These are phyloP conservation scores for Actenoides hombroni DNA, from an alignment of 2,113 vertebrate species.

Conservation along the genomic window DNA sequence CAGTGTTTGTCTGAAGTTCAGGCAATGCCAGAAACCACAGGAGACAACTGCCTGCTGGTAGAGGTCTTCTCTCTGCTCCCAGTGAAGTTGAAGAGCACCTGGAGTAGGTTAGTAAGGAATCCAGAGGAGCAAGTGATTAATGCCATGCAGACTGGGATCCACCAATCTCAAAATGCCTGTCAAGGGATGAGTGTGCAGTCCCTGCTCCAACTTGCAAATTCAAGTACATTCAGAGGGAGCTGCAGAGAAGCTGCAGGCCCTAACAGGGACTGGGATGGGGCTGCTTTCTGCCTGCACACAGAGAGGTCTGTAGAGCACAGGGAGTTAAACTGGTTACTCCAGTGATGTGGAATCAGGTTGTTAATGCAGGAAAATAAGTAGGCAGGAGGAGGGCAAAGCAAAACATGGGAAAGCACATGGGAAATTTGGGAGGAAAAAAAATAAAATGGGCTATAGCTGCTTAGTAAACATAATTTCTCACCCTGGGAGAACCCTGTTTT, in stretches of 20 bases:
- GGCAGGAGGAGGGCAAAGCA: not conserved
- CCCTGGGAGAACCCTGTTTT: conserved; percentile 19
- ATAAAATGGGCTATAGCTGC: not conserved
- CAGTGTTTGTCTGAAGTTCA: not conserved
- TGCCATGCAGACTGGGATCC: fast-evolving
- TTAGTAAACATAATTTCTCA: conserved; percentile 31
- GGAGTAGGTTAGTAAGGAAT: not conserved
- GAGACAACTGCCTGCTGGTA: not conserved
- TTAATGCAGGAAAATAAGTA: not conserved
- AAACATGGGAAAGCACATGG: not conserved
- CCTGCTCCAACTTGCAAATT: not conserved
- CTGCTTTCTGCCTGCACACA: not conserved
- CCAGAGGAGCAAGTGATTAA: not conserved
- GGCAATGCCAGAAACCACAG: not conserved
- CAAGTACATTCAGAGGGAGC: not conserved
- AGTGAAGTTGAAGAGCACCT: not conserved
- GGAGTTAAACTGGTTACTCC: not conserved
- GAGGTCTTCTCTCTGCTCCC: not conserved
- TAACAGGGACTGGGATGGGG: fast-evolving
- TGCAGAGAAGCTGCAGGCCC: not conserved
- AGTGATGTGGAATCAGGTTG: not conserved
- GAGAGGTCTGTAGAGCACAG: not conserved
- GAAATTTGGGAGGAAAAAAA: not conserved
- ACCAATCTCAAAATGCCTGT: not conserved
- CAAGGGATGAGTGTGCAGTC: not conserved